These are phyloP conservation scores for Julus scandinavius DNA, from an alignment of 2,888 invertebrate species.

Conservation along the genomic window DNA sequence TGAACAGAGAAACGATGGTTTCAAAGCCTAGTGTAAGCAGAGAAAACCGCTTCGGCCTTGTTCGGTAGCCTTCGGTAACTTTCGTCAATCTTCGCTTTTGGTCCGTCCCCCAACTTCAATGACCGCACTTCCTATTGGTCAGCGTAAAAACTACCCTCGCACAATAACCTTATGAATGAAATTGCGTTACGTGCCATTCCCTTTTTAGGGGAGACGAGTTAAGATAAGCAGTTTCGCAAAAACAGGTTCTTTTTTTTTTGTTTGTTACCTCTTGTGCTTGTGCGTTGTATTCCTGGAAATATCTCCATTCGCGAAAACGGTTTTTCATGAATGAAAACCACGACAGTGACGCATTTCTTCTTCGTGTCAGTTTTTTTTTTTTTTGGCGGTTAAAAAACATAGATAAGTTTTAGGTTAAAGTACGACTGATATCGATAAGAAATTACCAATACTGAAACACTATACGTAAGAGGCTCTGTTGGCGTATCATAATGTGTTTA, in stretches of 20 bases:
- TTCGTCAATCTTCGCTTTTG: neutral
- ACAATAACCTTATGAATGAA: neutral
- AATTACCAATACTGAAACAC: no score
- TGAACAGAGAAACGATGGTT: neutral
- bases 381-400: neutral
- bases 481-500: neutral
- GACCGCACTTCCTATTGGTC: neutral
- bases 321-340: neutral
- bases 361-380: neutral
- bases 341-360: neutral
- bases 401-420: neutral
- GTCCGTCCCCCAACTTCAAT: neutral
- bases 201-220: neutral
- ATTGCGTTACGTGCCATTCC: slow-evolving; percentile 4
- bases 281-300: neutral
- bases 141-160: neutral
- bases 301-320: neutral
- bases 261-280: no score
- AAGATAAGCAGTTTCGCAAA: neutral
- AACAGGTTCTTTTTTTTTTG: neutral
- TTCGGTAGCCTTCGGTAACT: neutral
- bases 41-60: neutral
- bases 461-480: neutral
- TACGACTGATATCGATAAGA: no score
- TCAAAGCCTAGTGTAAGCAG: neutral